Evolutionary conservation across 2,113 vertebrate species (phyloP), one percentile per base, ranked within the genome.

Genomic region (Heterochromis multidens): DNA sequence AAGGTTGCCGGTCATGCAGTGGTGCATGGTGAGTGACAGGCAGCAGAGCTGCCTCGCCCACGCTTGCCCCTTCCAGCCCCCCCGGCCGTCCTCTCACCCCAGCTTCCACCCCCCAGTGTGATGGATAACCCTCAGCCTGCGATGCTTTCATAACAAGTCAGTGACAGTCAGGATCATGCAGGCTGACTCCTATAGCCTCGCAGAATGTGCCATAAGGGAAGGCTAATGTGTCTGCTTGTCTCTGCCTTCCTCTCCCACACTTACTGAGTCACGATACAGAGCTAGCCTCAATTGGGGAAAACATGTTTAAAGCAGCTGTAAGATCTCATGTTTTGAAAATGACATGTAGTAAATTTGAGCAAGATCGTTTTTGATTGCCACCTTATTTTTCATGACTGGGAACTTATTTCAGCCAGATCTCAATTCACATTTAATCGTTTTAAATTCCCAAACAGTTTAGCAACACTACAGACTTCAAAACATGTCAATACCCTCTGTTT

Each of bases 21-120:
- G 85, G 90, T 89, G 87, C 92, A 82, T 92, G 91, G 77, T 95
- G 93, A 95, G 91, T 93, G 94, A 95, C 94, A 92, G 90, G 88
- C 91, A 92, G 88, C 92, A 92, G 89, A 82, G 78, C 89, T 65
- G 87, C 80, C 77, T 91, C 87, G 80, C 79, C 85, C 80, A 86
- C 89, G 46, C 83, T 78, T 31, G 21, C 40, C 83, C 82, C 59
- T 76, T 60, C 58, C 70, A 58, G 79, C 63, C 60, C 79, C 77
- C 81, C 85, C 9, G 27, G 81, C 89, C 49, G 58, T 89, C 80
- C 86, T 88, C 87, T 91, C 85, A 80, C 89, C 91, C 88, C 79
- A n/a, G 80, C 94, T 82, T 88, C 88, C 81, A 87, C 86, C 85
- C 87, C 93, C 92, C 80, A 79, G 85, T 78, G 87, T 91, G 91